Evolutionary conservation across 2,888 invertebrate genomes (phyloP).

Genomic region (Phortica okadai): DNA sequence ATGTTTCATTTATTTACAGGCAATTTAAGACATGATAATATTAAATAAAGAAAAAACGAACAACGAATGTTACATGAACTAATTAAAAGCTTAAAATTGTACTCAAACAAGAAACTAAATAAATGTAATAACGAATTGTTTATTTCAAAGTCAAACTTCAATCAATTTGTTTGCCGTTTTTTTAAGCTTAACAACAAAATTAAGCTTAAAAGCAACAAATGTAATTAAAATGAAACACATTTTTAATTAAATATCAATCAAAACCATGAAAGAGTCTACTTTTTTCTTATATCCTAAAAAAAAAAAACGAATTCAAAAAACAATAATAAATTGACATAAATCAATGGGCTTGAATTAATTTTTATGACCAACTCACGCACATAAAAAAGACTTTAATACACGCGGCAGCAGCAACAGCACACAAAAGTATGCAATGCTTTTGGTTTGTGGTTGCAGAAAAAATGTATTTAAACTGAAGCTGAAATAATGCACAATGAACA

Average conservation of each 20-base stretch:
- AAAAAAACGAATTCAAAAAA: background rate
- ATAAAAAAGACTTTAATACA: background rate
- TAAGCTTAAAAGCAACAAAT: slow-evolving; percentile 24
- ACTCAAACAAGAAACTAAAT: too few species aligned
- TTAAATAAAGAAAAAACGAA: too few species aligned
- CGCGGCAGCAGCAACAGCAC: background rate
- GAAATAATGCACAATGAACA: slow-evolving; percentile 15
- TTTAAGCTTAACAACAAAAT: background rate
- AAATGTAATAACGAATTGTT: too few species aligned
- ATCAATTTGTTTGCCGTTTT: too few species aligned
- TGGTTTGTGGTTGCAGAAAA: background rate
- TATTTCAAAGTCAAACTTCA: too few species aligned
- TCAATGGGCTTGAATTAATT: slow-evolving; percentile 1
- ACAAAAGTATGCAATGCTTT: slow-evolving; percentile 15
- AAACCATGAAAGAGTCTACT: slow-evolving; percentile 29
- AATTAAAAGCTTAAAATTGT: too few species aligned
- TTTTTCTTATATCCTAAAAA: background rate
- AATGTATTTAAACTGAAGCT: background rate
- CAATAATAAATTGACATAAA: slow-evolving; percentile 8
- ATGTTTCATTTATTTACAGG: too few species aligned
- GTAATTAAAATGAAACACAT: slow-evolving; percentile 20
- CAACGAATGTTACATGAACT: too few species aligned
- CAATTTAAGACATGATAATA: too few species aligned
- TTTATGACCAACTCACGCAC: background rate
- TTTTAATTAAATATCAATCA: slow-evolving; percentile 34